Conservation (phyloP, 2,113 vertebrate genomes). For the Otus sunia region DNA sequence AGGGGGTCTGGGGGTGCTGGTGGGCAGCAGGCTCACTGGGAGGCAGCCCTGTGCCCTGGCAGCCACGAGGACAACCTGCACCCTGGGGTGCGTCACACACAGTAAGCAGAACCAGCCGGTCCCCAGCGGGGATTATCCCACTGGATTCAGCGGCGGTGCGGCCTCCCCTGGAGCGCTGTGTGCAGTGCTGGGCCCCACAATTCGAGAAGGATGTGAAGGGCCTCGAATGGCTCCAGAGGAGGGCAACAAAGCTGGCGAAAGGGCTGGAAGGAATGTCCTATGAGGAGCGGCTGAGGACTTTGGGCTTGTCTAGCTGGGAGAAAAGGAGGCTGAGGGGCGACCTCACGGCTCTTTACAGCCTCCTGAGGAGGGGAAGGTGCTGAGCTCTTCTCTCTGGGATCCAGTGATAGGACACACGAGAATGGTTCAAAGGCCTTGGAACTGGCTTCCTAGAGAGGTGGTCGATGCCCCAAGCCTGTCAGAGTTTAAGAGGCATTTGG, state of each 20-base stretch:
- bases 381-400: neutral
- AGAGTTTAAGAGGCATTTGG: neutral
- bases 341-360: too few relatives aligned
- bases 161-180: too few relatives aligned
- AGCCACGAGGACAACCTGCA: neutral
- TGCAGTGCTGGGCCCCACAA: too few relatives aligned
- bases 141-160: too few relatives aligned
- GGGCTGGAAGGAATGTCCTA: neutral
- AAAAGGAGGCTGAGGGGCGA: neutral
- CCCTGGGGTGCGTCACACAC: neutral
- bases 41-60: too few relatives aligned
- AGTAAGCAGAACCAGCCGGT: neutral
- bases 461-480: neutral
- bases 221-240: neutral
- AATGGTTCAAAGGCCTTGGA: neutral
- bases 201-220: too few relatives aligned
- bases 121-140: too few relatives aligned
- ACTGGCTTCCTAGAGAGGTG: neutral
- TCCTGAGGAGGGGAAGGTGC: neutral
- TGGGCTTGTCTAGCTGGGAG: neutral
- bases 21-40: too few relatives aligned
- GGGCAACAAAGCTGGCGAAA: neutral
- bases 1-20: too few relatives aligned
- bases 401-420: rapidly evolving
- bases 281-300: neutral